Percentiles rank a stretch among this genome's conserved stretches.
Evolutionary conservation across 2,113 vertebrate genomes (phyloP).

Genomic region (Rhodinocichla rosea): DNA sequence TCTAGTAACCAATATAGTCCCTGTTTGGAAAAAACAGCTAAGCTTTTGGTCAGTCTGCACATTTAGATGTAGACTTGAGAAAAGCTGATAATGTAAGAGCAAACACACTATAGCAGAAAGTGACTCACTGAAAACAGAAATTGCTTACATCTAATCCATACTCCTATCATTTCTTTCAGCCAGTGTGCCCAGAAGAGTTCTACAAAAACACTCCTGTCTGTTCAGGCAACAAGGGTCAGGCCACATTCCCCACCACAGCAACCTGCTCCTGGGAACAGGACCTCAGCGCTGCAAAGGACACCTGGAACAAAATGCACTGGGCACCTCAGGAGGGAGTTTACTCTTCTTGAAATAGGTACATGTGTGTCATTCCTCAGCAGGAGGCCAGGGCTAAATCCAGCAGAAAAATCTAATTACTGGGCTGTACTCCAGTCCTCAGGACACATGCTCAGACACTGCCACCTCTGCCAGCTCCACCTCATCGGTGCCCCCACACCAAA

Average conservation of each 20-base stretch:
- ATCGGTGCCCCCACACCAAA: not conserved
- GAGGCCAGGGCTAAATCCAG: not conserved
- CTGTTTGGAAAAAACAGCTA: not conserved
- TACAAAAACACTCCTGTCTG: not conserved
- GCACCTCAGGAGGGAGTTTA: accelerated
- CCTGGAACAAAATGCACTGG: not conserved
- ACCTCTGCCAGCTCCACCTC: not conserved
- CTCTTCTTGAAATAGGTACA: accelerated
- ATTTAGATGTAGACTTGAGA: not conserved
- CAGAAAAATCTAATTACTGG: not conserved
- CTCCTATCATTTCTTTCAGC: not conserved
- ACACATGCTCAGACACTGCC: not conserved
- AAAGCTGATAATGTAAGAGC: not conserved
- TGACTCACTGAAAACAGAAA: not conserved
- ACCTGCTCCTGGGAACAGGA: not conserved
- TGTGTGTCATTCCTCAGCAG: not conserved
- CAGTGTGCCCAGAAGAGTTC: not conserved
- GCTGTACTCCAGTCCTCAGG: not conserved
- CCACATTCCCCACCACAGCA: accelerated
- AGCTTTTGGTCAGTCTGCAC: not conserved
- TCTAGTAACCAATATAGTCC: not conserved
- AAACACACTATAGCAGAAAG: not conserved
- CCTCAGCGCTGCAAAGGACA: not conserved
- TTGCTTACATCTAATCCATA: not conserved
- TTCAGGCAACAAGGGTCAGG: not conserved